phyloP scores from a whole-genome alignment of 1,140 invertebrate species.

The Pachypsylla venusta region DNA sequence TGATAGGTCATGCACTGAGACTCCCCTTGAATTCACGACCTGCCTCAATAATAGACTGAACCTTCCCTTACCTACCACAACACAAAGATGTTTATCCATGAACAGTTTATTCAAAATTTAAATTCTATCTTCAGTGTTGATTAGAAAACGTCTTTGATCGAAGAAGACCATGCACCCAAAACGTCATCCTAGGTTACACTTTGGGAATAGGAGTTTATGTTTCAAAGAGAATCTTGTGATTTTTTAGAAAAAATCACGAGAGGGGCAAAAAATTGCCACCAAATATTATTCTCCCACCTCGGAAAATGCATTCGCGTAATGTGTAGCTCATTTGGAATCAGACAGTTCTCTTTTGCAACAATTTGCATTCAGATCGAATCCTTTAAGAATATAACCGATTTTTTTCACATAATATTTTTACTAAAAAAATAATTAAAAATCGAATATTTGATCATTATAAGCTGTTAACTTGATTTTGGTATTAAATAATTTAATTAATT shows the following conservation, averaged over 20 bases:
- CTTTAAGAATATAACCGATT: no score
- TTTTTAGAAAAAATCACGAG: neutral
- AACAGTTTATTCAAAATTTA: neutral
- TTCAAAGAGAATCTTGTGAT: neutral
- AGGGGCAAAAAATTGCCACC: neutral
- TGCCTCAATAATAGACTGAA: neutral
- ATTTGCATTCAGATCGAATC: no score
- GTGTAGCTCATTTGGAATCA: no score
- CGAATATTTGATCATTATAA: no score
- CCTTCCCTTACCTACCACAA: neutral
- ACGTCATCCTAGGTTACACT: slow-evolving; percentile 7
- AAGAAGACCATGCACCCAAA: neutral
- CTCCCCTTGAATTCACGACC: neutral
- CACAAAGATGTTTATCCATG: neutral
- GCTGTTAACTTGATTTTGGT: no score
- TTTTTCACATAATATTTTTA: no score
- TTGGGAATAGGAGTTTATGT: slow-evolving; percentile 5
- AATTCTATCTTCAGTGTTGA: neutral
- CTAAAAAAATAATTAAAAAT: no score
- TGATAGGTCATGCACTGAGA: neutral
- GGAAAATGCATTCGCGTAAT: neutral
- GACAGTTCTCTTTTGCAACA: no score
- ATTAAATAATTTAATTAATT: no score
- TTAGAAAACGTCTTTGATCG: neutral
- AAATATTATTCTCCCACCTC: neutral